Evolutionary conservation across 2,888 invertebrate genomes (phyloP).

Genomic region (Epicampocera succincta): DNA sequence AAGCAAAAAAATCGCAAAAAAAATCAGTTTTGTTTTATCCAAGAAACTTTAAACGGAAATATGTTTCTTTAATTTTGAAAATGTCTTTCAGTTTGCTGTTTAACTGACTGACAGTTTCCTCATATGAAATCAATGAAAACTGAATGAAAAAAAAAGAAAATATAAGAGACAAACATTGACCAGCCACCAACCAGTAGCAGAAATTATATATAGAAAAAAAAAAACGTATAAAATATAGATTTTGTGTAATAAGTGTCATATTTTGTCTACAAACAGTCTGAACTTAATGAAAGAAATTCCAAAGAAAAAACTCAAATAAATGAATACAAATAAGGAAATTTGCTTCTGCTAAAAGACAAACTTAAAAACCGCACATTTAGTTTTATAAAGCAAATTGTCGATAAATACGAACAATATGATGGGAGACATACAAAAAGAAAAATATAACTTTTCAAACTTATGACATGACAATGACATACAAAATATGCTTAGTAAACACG

Average conservation of each 20-base stretch:
- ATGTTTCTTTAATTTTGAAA: constrained; percentile 22
- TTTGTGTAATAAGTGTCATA: constrained; percentile 66
- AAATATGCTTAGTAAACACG: constrained; percentile 26
- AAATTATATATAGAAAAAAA: constrained; percentile 34
- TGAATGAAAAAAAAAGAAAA: background rate
- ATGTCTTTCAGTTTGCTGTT: constrained; percentile 17
- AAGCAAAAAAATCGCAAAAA: constrained; percentile 4
- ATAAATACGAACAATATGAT: constrained; percentile 40
- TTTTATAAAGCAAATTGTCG: constrained; percentile 60
- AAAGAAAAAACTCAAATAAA: constrained; percentile 15
- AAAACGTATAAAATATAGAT: constrained; percentile 60
- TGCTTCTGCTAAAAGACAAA: constrained; percentile 30
- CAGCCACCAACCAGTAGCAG: constrained; percentile 36
- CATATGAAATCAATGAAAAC: constrained; percentile 28
- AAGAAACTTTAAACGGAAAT: constrained; percentile 43
- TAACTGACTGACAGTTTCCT: constrained; percentile 48
- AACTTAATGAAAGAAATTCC: constrained; percentile 36
- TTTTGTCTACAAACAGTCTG: constrained; percentile 68
- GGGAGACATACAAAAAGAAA: constrained; percentile 25
- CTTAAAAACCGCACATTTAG: constrained; percentile 31
- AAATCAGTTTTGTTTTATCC: background rate
- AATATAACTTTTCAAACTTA: constrained; percentile 56
- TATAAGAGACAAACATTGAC: constrained; percentile 29
- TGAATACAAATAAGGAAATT: constrained; percentile 34
- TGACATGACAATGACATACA: constrained; percentile 58